Conservation (phyloP, 2,888 invertebrate genomes). For the Caenorhabditis drosophilae region DNA sequence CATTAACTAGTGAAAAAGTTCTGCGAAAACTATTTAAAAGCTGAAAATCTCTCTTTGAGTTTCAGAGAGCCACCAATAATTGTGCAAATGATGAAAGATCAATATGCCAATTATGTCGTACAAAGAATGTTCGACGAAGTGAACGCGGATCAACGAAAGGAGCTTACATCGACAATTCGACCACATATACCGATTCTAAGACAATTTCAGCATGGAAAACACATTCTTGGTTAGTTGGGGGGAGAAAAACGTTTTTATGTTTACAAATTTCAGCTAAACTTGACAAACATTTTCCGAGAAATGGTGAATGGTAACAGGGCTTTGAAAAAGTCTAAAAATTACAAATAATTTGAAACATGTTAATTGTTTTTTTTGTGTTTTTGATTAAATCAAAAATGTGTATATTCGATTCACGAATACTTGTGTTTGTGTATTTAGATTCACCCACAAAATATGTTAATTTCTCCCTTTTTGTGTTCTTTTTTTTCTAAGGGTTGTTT, state of each 20-base stretch:
- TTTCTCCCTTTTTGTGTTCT: conserved; percentile 3
- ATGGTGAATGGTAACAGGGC: conserved; percentile 10
- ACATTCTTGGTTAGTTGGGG: conserved; percentile 64
- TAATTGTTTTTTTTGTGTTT: conserved; percentile 1
- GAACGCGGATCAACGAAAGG: conserved; percentile 80
- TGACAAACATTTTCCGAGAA: conserved; percentile 65
- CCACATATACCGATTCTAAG: conserved; percentile 93
- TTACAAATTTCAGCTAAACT: conserved; percentile 56
- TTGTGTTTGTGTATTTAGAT: neutral
- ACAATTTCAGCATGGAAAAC: conserved; percentile 86
- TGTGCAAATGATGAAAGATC: conserved; percentile 87
- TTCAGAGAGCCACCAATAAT: conserved; percentile 61
- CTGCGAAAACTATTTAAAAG: too few relatives aligned
- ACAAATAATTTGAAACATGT: conserved; percentile 29
- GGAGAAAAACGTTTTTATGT: neutral
- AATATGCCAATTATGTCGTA: conserved; percentile 99
- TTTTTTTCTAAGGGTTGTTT: conserved; percentile 25
- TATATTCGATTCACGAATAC: conserved; percentile 4
- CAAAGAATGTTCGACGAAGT: conserved; percentile 99
- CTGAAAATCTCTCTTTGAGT: conserved; percentile 3
- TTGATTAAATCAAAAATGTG: neutral
- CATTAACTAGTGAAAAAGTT: too few relatives aligned
- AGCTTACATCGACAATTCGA: conserved; percentile 92
- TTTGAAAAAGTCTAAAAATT: neutral
- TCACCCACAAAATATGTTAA: too few relatives aligned